Evolutionary conservation across 1,140 invertebrate genomes (phyloP).

Genomic region (Drosophila jambulina): DNA sequence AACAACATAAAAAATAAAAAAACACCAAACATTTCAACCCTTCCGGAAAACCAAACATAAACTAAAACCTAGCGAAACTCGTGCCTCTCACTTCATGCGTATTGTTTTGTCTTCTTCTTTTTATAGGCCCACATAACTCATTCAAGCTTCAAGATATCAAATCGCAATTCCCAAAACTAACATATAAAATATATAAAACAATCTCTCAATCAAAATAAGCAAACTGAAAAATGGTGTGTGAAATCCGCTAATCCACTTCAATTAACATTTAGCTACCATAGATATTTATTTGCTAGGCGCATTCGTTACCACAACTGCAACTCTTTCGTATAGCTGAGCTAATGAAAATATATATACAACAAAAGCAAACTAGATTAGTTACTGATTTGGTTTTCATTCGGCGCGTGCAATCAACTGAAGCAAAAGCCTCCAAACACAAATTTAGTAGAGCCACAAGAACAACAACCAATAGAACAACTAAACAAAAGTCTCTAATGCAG

Average conservation of each 20-base stretch:
- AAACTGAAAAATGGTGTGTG: conserved; percentile 73
- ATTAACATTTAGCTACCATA: conserved; percentile 19
- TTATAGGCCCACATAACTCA: conserved; percentile 65
- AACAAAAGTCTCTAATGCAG: conserved; percentile 12
- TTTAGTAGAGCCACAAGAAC: conserved; percentile 34
- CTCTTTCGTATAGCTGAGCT: conserved; percentile 48
- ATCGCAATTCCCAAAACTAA: conserved; percentile 27
- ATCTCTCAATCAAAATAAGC: conserved; percentile 43
- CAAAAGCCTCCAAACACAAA: conserved; percentile 62
- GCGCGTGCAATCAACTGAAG: conserved; percentile 68
- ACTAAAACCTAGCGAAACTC: conserved; percentile 32
- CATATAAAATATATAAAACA: conserved; percentile 16
- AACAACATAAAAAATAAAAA: conserved; percentile 28
- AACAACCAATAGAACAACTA: conserved; percentile 10
- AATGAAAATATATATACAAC: conserved; percentile 12
- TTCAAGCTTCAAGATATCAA: conserved; percentile 64
- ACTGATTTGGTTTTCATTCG: conserved; percentile 85
- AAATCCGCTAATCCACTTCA: conserved; percentile 36
- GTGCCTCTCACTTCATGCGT: conserved; percentile 56
- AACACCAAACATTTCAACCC: conserved; percentile 39
- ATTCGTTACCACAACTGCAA: conserved; percentile 39
- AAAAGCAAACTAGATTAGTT: conserved; percentile 52
- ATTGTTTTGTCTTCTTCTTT: conserved; percentile 61
- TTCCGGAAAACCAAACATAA: conserved; percentile 18
- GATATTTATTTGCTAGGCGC: conserved; percentile 26